These are phyloP conservation scores for Herpetotheres cachinnans DNA, from an alignment of 2,113 vertebrate species.

Conservation along the genomic window DNA sequence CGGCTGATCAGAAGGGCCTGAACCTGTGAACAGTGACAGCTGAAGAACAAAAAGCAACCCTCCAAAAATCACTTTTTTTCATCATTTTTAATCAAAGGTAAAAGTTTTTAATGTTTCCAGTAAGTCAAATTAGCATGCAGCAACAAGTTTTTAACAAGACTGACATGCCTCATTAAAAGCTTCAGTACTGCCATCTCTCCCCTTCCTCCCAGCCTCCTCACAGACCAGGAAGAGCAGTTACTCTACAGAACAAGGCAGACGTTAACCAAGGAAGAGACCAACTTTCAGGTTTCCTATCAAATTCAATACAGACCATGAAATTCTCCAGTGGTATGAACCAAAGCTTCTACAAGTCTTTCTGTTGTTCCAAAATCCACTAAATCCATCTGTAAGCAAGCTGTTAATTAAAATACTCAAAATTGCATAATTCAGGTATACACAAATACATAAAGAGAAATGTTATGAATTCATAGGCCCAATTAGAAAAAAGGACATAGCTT, in stretches of 20 bases:
- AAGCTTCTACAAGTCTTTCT: not conserved
- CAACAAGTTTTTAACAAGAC: not conserved
- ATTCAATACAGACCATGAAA: not conserved
- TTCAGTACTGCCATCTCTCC: not conserved
- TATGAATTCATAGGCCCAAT: not conserved
- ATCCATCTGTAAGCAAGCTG: not conserved
- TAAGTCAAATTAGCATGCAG: not conserved
- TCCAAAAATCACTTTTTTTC: rapidly evolving
- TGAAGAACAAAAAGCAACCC: not conserved
- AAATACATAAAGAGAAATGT: not conserved
- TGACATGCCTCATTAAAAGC: not conserved
- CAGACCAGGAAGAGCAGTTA: not conserved
- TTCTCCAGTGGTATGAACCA: not conserved
- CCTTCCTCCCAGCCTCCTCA: not conserved
- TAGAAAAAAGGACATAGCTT: not conserved
- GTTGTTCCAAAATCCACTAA: not conserved
- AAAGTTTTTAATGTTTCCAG: not conserved
- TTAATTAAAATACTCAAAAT: not conserved
- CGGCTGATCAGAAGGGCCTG: not conserved
- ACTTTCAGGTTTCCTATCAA: not conserved
- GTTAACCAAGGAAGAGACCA: not conserved
- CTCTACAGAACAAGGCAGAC: not conserved
- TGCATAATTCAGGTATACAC: not conserved
- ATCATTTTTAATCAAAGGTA: not conserved
- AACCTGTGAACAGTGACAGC: not conserved